Base-by-base conservation (phyloP, 1,140 invertebrate genomes). In the Dolichoris vasculosae region DNA sequence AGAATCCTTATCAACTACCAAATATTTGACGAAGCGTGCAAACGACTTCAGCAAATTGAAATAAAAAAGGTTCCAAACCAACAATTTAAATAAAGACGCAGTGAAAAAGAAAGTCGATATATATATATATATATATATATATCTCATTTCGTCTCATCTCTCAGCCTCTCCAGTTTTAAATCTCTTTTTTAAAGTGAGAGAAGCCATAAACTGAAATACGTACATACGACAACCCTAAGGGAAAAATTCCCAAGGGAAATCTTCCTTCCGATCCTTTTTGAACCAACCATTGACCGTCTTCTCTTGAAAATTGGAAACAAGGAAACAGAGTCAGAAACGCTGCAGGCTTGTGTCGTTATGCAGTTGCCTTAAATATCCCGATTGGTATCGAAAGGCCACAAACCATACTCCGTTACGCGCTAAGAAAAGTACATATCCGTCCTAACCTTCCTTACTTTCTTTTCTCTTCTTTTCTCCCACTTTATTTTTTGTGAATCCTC, bases 361-460 rank as follows among this genome's bases (percentile, higher is more conserved):
- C 67, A 69, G 35, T 69, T 32, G 67, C 35, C 17, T 69, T 30
- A 69, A 69, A 69, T 69, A 69, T 69, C 35, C 15, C 67, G 67
- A 69, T 23, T 7, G n/a, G 67, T 69, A 30, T 69, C 15, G 11
- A 78, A 78, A n/a, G 13, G 46, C 40, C 26, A 78, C 48, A 79
- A 76, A 40, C 38, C 9, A 26, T 69, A 79, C 83, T 71, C 46
- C 64, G 63, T 67, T 79, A 79, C 46, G 43, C 38, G 8, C 13
- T 13, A 43, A 64, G 55, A 80, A 38, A 63, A 82, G n/a, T 38
- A n/a, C 67, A 84, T 81, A 86, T 86, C 73, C 43, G 30, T 51
- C 35, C 63, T 51, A 69, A 77, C 26, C 32, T 82, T n/a, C 48
- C 46, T 59, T 75, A 32, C 69, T 43, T 64, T 84, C 67, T 75